Conservation (phyloP, 2,113 vertebrate species). For the Pangasianodon hypophthalmus region DNA sequence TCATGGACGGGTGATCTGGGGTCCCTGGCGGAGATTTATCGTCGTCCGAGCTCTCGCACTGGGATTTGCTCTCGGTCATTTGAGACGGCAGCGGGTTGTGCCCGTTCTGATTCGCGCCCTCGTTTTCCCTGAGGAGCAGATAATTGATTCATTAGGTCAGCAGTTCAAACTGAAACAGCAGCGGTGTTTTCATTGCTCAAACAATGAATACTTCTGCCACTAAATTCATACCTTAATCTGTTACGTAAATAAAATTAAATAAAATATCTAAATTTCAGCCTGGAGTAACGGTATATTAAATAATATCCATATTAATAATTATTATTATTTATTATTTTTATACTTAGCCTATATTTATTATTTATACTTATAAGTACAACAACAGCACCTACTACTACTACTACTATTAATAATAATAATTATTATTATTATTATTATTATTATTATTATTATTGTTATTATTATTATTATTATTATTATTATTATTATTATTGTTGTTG, state of each 20-base stretch:
- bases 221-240: neutral
- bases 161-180: neutral
- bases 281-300: neutral
- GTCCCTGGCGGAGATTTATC: slow-evolving; percentile 96
- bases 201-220: neutral
- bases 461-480: neutral
- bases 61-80: slow-evolving; percentile 94
- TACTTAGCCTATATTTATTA: neutral
- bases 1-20: slow-evolving; percentile 90
- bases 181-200: neutral
- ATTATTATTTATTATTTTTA: neutral
- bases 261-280: neutral
- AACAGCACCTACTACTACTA: neutral
- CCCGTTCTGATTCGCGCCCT: slow-evolving; percentile 92
- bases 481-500: neutral
- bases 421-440: neutral
- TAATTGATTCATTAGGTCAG: slow-evolving; percentile 12
- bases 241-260: neutral
- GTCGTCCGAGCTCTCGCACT: slow-evolving; percentile 96
- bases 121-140: slow-evolving; percentile 87
- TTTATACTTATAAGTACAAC: neutral
- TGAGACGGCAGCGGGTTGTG: slow-evolving; percentile 91
- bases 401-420: neutral
- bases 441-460: neutral
- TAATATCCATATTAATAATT: neutral